Evolutionary conservation across 2,797 vertebrate genomes (phyloP), one percentile per base, ranked within the genome.

Genomic region (Neosilurus mollespiculum): DNA sequence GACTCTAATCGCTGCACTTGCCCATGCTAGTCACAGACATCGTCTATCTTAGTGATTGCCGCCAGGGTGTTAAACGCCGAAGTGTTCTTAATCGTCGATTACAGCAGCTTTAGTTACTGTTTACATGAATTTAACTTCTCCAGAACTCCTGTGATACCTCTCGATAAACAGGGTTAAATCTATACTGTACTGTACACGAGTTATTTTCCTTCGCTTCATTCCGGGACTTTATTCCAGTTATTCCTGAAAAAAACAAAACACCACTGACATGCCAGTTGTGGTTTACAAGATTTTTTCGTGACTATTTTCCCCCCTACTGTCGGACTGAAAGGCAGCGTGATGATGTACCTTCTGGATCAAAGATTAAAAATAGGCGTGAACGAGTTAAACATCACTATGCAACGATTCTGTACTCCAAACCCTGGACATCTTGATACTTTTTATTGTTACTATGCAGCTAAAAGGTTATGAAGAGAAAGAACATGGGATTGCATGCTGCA

Each of bases 391-490:
- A 65, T 77, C 88, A 93, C 92, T 95, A 95, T 95, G 94, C 94
- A 95, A 95, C 87, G 87, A 85, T 91, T 65, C 80, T 90, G 90
- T 91, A 88, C 89, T 90, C 84, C 37, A 49, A 26, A 76, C 30
- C 37, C 43, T 51, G 76, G 72, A 82, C 81, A 81, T 87, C 81
- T 83, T 9, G 86, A 91, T 82, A 92, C 88, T 91, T 92, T 90
- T 88, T 90, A 90, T 89, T 86, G 87, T 92, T 93, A 92, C 94
- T 95, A 95, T 95, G 95, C 95, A 95, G 91, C 76, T n/a, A 22
- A 64, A 64, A 78, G 54, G 54, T 30, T 24, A 90, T 84, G 84
- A 88, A 87, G 43, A 89, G 84, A 91, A 91, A 78, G 61, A 37
- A 86, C 84, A 87, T 80, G 26, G 86, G 91, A 87, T 91, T 89